A percentile compares a stretch with the other conserved stretches of the same genome.
Conservation (phyloP, 2,888 invertebrate species). For the Meteorus cinctellus region DNA sequence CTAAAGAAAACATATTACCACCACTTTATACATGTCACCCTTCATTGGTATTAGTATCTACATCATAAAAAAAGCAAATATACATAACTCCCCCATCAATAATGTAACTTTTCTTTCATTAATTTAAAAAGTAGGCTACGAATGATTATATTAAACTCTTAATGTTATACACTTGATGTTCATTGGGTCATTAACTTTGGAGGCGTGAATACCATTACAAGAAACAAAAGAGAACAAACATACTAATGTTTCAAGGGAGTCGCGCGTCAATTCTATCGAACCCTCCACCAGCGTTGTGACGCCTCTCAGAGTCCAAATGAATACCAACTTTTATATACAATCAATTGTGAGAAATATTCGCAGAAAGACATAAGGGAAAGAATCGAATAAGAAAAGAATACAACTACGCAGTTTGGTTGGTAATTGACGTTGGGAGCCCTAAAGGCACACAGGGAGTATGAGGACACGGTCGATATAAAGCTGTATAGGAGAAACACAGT, state of each 20-base stretch:
- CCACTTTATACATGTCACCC: conserved; percentile 16
- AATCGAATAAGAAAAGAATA: conserved; percentile 26
- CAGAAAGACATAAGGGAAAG: conserved; percentile 12
- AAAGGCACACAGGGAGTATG: conserved; percentile 37
- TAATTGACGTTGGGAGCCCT: conserved; percentile 47
- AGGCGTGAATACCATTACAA: not conserved
- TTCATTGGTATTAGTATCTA: conserved; percentile 2
- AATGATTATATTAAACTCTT: not conserved
- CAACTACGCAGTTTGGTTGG: conserved; percentile 42
- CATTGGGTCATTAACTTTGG: not conserved
- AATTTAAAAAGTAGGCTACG: not conserved
- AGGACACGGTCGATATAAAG: conserved; percentile 63
- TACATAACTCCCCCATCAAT: not conserved
- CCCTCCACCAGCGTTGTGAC: too few relatives aligned
- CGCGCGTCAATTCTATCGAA: too few relatives aligned
- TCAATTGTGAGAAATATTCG: conserved; percentile 3
- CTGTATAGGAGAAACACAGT: conserved; percentile 59
- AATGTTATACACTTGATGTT: not conserved
- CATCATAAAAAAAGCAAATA: not conserved
- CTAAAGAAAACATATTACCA: not conserved
- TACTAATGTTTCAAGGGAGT: not conserved
- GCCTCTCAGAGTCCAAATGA: too few relatives aligned
- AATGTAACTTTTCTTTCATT: not conserved
- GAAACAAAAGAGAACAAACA: not conserved
- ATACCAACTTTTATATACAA: too few relatives aligned